A percentile compares a stretch with the other conserved stretches of the same genome.
These are phyloP conservation scores for Selene dorsalis DNA, from an alignment of 2,797 vertebrate species.

Conservation along the genomic window DNA sequence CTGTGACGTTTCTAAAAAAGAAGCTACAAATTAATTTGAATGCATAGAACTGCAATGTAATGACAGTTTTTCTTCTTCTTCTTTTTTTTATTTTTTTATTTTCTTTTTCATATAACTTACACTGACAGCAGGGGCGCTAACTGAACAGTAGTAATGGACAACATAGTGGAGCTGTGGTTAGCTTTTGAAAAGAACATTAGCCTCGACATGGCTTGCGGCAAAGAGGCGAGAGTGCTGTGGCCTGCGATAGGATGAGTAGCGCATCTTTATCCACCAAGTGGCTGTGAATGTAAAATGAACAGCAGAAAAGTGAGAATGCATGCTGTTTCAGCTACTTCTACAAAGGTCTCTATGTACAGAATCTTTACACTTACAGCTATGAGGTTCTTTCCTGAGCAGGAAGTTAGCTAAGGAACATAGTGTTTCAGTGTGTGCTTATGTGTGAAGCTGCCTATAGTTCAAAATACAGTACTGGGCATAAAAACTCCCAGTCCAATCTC, in stretches of 20 bases:
- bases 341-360: constrained; percentile 84
- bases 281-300: constrained; percentile 67
- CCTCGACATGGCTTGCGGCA: constrained; percentile 33
- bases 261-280: constrained; percentile 68
- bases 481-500: constrained; percentile 48
- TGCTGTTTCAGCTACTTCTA: constrained; percentile 85
- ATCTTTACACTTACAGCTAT: constrained; percentile 80
- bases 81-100: neutral
- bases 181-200: constrained; percentile 46
- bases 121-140: constrained; percentile 39
- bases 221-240: constrained; percentile 47
- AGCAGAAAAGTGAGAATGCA: constrained; percentile 77
- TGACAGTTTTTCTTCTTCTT: constrained; percentile 1
- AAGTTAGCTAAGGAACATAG: constrained; percentile 66
- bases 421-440: constrained; percentile 53
- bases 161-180: constrained; percentile 24
- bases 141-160: constrained; percentile 30
- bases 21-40: constrained; percentile 70
- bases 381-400: constrained; percentile 79
- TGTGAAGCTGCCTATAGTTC: constrained; percentile 70
- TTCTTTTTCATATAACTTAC: constrained; percentile 14
- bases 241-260: constrained; percentile 34
- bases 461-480: constrained; percentile 45
- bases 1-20: constrained; percentile 38
- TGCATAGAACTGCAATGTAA: constrained; percentile 70